Evolutionary conservation across 2,797 vertebrate genomes (phyloP).

Genomic region (Todus mexicanus): DNA sequence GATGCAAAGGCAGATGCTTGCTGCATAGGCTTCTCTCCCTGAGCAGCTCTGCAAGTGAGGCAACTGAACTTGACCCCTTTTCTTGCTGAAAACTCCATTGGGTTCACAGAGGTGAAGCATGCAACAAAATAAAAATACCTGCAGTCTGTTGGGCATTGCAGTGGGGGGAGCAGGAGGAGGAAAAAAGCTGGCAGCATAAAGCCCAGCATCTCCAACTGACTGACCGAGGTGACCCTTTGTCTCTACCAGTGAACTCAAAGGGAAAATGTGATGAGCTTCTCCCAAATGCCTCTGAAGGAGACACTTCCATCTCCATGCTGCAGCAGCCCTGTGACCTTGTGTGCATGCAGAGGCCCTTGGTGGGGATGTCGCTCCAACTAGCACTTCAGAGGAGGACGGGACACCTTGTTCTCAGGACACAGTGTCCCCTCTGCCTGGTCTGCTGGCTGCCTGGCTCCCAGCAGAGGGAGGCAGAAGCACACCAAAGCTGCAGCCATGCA

Average conservation of each 20-base stretch:
- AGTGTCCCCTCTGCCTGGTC: neutral
- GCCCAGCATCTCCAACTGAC: neutral
- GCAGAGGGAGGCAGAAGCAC: constrained; percentile 55
- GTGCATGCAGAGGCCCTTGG: neutral
- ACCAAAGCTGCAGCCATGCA: neutral
- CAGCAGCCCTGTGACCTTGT: neutral
- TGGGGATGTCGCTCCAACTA: too few species aligned
- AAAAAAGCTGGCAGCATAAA: neutral
- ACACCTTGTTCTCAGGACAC: neutral
- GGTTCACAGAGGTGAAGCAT: neutral
- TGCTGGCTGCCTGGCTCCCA: neutral
- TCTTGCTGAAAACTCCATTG: neutral
- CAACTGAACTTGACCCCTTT: neutral
- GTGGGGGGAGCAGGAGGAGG: neutral
- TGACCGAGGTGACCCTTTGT: neutral
- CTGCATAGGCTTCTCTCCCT: neutral
- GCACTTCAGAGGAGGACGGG: neutral
- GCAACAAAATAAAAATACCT: neutral
- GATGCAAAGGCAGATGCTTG: neutral
- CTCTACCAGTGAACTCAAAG: neutral
- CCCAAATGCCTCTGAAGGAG: neutral
- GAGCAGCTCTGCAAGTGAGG: neutral
- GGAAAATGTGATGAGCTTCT: neutral
- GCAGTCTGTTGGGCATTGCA: neutral
- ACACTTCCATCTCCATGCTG: neutral